Evolutionary conservation across 2,113 vertebrate species (phyloP), one percentile per base, ranked within the genome.

Genomic region (Solea solea): DNA sequence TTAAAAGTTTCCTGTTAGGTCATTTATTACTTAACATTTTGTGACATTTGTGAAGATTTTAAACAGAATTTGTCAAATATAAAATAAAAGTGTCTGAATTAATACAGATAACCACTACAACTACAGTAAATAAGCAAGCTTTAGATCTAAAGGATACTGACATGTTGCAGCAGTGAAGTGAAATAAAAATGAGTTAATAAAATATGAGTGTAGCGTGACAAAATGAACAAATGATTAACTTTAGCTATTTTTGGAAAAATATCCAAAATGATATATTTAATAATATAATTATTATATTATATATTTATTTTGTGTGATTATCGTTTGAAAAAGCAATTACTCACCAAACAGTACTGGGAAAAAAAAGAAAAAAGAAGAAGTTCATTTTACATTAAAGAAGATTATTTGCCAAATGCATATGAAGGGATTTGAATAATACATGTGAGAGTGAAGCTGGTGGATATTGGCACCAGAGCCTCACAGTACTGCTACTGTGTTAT

Each of bases 351-450:
- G 39, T 73, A 34, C 34, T 34, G 34, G 5, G 34, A 0, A 4
- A 4, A 34, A 3, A 34, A 3, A 34, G 34, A 4, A 34, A 3
- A 34, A 34, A 34, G 5, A 34, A 34, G 79, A 67, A 57, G 64
- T 59, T 85, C 50, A 78, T 78, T 88, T 82, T 72, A 64, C 79
- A 74, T 66, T 45, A 80, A 66, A 50, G 69, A 39, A 74, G 54
- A 83, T 74, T 76, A 82, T 60, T 53, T 41, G 46, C 13, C 65
- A 77, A 81, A 83, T 76, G 62, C 67, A 91, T 70, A 87, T 78
- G 46, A 83, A 46, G 61, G 63, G 67, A 71, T 90, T 86, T 83
- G 57, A 64, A 44, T 66, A 86, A 72, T 56, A 66, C 54, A 76
- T 59, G 62, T 56, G 66, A 41, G 34, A 68, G 57, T 61, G 49